These are phyloP conservation scores for Zaprionus ornatus DNA, from an alignment of 1,140 invertebrate genomes.

Conservation along the genomic window DNA sequence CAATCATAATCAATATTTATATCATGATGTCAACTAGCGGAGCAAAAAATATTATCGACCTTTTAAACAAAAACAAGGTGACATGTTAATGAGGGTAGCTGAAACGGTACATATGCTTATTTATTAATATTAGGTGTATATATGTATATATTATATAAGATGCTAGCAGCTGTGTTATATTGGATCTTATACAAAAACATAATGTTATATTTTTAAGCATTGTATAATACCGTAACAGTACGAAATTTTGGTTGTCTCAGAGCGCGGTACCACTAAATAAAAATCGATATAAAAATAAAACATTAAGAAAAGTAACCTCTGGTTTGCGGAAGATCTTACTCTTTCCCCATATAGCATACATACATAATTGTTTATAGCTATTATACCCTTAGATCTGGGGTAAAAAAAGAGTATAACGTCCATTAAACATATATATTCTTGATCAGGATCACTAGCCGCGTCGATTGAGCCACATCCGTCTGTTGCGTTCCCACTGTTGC, in stretches of 20 bases:
- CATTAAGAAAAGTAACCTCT: neutral
- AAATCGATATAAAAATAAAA: neutral
- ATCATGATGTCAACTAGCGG: neutral
- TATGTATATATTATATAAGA: neutral
- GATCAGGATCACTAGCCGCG: too few species aligned
- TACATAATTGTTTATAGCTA: too few species aligned
- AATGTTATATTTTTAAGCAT: constrained; percentile 31
- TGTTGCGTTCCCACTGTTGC: too few species aligned
- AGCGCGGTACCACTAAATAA: neutral
- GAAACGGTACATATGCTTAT: neutral
- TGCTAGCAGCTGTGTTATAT: constrained; percentile 20
- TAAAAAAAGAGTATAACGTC: too few species aligned
- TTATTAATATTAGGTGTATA: neutral
- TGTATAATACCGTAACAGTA: neutral
- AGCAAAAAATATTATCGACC: neutral
- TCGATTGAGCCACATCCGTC: too few species aligned
- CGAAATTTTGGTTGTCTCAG: neutral
- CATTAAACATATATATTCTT: too few species aligned
- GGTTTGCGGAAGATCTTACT: neutral
- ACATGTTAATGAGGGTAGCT: neutral
- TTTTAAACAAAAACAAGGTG: neutral
- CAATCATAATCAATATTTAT: neutral
- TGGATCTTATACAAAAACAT: constrained; percentile 51
- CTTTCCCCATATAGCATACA: neutral
- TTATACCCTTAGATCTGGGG: too few species aligned